These are phyloP conservation scores for Platycercus adscitus DNA, from an alignment of 2,113 vertebrate genomes.

Conservation along the genomic window DNA sequence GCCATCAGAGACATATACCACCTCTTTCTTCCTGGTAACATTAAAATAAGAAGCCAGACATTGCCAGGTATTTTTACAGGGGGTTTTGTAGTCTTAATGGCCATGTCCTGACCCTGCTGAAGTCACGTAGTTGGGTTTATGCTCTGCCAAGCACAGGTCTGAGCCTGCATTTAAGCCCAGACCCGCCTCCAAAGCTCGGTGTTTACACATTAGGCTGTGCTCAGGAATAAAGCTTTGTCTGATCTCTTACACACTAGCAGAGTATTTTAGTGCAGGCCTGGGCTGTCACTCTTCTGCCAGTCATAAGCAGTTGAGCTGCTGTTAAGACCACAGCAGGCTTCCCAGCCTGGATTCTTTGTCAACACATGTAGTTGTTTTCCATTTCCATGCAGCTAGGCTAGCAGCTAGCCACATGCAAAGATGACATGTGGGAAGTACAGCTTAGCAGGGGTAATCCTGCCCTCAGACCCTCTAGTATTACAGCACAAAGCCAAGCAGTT, in stretches of 20 bases:
- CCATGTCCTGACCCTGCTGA: not conserved
- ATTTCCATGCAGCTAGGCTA: not conserved
- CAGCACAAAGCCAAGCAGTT: not conserved
- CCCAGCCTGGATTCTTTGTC: not conserved
- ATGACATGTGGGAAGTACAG: not conserved
- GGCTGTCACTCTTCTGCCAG: not conserved
- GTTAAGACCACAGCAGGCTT: not conserved
- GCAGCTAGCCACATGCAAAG: not conserved
- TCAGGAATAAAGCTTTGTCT: not conserved
- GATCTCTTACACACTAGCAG: not conserved
- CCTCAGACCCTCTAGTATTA: not conserved
- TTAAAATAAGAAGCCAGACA: not conserved
- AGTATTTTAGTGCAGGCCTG: not conserved
- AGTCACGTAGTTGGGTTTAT: not conserved
- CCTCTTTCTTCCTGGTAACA: not conserved
- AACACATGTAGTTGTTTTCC: accelerated
- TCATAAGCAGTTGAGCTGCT: not conserved
- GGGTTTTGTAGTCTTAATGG: not conserved
- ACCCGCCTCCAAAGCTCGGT: accelerated
- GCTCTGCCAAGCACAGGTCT: not conserved
- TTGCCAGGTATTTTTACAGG: not conserved
- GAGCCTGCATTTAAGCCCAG: not conserved
- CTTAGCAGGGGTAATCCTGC: not conserved
- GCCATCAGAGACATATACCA: not conserved
- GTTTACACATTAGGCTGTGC: not conserved